Conservation (phyloP, 2,888 invertebrate species). For the Drosophila colorata region DNA sequence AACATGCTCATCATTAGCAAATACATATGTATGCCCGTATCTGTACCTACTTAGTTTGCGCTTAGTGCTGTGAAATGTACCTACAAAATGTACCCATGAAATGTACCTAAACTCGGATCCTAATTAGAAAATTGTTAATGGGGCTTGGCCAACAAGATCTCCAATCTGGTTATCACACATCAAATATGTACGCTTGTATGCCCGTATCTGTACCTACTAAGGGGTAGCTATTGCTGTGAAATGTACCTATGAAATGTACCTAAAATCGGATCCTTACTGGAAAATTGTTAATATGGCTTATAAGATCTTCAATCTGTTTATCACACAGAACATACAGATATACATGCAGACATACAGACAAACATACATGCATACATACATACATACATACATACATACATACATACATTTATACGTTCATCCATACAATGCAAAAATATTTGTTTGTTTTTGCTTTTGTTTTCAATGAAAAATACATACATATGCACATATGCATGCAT, state of each 20-base stretch:
- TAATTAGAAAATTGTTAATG: background rate
- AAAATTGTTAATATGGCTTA: background rate
- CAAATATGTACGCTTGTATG: no score
- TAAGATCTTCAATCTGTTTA: conserved; percentile 22
- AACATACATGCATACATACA: background rate
- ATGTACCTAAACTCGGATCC: background rate
- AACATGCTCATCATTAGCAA: conserved; percentile 3
- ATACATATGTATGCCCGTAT: background rate
- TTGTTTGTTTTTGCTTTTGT: no score
- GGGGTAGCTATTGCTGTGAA: no score
- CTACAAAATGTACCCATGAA: background rate
- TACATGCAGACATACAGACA: background rate
- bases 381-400: background rate
- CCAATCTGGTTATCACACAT: conserved; percentile 35
- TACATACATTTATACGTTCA: no score
- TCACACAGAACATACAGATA: conserved; percentile 28
- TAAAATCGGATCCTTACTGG: background rate
- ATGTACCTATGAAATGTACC: background rate
- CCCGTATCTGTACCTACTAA: background rate
- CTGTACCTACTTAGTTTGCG: no score
- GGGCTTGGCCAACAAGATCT: background rate
- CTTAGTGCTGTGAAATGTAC: no score
- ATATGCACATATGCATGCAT: background rate
- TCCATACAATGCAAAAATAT: no score
- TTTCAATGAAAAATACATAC: background rate